These are phyloP conservation scores for Tetranychus piercei DNA, from an alignment of 2,888 invertebrate genomes.

Conservation along the genomic window DNA sequence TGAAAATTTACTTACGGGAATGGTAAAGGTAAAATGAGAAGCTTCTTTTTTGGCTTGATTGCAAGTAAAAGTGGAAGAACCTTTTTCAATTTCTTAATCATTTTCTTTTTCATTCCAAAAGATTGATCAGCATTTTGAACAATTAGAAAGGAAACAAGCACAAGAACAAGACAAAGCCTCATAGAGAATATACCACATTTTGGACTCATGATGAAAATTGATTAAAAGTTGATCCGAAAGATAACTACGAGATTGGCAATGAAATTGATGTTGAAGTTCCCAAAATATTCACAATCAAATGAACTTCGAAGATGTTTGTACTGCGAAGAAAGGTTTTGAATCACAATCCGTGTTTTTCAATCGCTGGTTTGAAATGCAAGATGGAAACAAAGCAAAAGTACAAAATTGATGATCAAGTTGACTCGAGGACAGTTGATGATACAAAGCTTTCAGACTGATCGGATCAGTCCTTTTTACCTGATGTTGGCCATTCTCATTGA, in stretches of 20 bases:
- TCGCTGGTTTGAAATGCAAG: not conserved
- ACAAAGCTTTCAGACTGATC: not conserved
- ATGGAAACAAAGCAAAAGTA: not conserved
- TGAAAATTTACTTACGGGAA: constrained; percentile 1
- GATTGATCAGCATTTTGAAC: constrained; percentile 4
- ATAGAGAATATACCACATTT: not conserved
- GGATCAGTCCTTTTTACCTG: not conserved
- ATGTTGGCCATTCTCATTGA: not conserved
- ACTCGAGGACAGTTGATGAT: not conserved
- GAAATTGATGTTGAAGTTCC: not conserved
- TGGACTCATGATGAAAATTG: not conserved
- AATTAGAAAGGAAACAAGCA: not conserved
- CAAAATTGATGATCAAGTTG: not conserved
- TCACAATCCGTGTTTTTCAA: not conserved
- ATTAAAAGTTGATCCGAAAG: not conserved
- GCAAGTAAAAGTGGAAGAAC: constrained; percentile 3
- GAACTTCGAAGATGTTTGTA: not conserved
- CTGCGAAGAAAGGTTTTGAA: not conserved
- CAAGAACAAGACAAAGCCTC: not conserved
- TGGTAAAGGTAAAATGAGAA: constrained; percentile 2
- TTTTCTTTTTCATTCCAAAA: constrained; percentile 6
- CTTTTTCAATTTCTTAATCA: constrained; percentile 9
- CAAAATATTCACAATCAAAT: not conserved
- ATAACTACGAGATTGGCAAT: not conserved
- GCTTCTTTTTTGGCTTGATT: constrained; percentile 7